phyloP scores from a whole-genome alignment of 1,140 invertebrate species.

The Drosophila malerkotliana region DNA sequence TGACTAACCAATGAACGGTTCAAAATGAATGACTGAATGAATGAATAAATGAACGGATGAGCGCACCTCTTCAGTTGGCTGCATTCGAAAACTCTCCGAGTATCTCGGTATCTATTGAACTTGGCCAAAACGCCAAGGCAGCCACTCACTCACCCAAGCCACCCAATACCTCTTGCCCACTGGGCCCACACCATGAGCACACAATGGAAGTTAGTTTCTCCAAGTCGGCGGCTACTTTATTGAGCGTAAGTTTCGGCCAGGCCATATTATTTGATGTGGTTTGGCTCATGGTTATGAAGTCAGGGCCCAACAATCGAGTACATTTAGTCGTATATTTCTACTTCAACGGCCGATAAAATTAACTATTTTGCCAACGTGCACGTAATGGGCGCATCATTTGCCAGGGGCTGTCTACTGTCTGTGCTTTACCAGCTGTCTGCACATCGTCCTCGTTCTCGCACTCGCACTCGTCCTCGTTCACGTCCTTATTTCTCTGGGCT shows the following conservation, averaged over 20 bases:
- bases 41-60: slow-evolving; percentile 82
- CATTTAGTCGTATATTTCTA: slow-evolving; percentile 72
- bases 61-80: slow-evolving; percentile 76
- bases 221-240: slow-evolving; percentile 76
- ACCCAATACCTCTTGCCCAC: slow-evolving; percentile 7
- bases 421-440: slow-evolving; percentile 21
- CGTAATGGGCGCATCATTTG: slow-evolving; percentile 79
- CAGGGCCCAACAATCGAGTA: slow-evolving; percentile 47
- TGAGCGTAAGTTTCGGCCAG: slow-evolving; percentile 70
- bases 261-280: slow-evolving; percentile 77
- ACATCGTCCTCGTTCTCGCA: slow-evolving; percentile 4
- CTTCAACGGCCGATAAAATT: slow-evolving; percentile 74
- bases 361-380: slow-evolving; percentile 73
- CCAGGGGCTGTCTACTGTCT: slow-evolving; percentile 40
- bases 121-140: slow-evolving; percentile 46
- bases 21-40: slow-evolving; percentile 80
- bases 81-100: slow-evolving; percentile 73
- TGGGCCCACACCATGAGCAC: slow-evolving; percentile 10
- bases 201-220: slow-evolving; percentile 78
- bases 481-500: slow-evolving; percentile 6
- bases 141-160: not conserved
- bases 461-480: not conserved
- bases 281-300: slow-evolving; percentile 66
- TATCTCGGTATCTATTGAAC: slow-evolving; percentile 67
- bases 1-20: slow-evolving; percentile 80